A percentile compares a stretch with the other conserved stretches of the same genome.
Conservation (phyloP, 2,888 invertebrate genomes). For the Podotricha telesiphe region DNA sequence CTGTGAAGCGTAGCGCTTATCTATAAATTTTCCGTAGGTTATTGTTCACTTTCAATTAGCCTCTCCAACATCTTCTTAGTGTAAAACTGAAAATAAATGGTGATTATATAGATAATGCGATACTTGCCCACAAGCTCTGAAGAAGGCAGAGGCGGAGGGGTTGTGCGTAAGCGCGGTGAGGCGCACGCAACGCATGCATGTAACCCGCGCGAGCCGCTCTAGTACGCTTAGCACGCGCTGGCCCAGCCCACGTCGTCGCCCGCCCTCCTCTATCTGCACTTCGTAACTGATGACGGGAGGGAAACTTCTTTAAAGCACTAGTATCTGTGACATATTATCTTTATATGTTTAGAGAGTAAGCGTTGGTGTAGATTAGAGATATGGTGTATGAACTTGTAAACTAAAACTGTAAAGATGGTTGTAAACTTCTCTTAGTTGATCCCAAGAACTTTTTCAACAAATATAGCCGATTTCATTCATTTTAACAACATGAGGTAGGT, state of each 20-base stretch:
- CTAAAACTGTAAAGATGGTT: no score
- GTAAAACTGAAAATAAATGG: not conserved
- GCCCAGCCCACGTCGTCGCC: conserved; percentile 91
- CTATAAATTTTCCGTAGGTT: not conserved
- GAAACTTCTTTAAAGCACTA: no score
- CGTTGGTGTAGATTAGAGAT: no score
- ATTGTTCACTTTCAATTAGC: not conserved
- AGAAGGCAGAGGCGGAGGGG: conserved; percentile 88
- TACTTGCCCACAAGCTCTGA: conserved; percentile 88
- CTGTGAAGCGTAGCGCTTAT: conserved; percentile 2
- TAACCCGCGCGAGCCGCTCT: conserved; percentile 88
- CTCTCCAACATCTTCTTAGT: not conserved
- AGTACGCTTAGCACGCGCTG: conserved; percentile 91
- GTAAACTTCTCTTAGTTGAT: no score
- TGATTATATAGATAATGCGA: not conserved
- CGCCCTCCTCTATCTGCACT: conserved; percentile 89
- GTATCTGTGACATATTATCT: no score
- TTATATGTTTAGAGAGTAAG: no score
- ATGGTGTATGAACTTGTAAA: no score
- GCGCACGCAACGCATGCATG: conserved; percentile 91
- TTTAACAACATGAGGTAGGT: not conserved
- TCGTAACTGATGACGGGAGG: conserved; percentile 87
- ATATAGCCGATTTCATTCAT: not conserved
- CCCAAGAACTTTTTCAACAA: no score
- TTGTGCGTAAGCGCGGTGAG: conserved; percentile 93